These are phyloP conservation scores for Gobiocypris rarus DNA, from an alignment of 2,113 vertebrate species.

Conservation along the genomic window DNA sequence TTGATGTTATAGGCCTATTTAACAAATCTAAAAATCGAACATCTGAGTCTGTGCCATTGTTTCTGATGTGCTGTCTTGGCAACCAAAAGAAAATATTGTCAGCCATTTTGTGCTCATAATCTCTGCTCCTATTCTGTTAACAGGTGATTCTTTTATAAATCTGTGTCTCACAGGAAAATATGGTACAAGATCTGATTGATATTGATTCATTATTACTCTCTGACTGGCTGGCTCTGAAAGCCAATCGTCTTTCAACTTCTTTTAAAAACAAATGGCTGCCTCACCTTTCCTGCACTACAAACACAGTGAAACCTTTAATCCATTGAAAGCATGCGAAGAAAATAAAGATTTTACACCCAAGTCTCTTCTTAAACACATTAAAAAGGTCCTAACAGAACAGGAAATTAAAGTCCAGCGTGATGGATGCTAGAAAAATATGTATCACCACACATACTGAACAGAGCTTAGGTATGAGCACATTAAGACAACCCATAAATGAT, in stretches of 20 bases:
- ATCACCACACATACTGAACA: background rate
- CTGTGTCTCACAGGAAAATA: background rate
- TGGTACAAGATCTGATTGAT: background rate
- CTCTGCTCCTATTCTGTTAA: background rate
- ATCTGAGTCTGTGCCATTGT: background rate
- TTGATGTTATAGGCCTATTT: background rate
- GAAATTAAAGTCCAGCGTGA: background rate
- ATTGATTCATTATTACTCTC: background rate
- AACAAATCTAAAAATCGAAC: too few species aligned
- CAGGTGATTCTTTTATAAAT: background rate
- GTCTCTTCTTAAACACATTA: background rate
- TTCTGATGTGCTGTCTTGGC: background rate
- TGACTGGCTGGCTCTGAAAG: background rate
- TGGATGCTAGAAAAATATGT: background rate
- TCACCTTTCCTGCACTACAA: background rate
- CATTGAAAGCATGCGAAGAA: background rate
- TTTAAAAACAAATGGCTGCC: background rate
- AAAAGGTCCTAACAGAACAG: background rate
- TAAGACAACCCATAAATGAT: slow-evolving; percentile 21
- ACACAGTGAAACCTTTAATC: background rate
- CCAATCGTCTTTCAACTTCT: background rate
- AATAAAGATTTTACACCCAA: background rate
- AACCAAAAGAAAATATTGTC: background rate
- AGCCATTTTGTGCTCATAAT: background rate
- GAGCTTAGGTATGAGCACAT: slow-evolving; percentile 1